Evolutionary conservation across 2,888 invertebrate species (phyloP).

Genomic region (Limenitis camilla): DNA sequence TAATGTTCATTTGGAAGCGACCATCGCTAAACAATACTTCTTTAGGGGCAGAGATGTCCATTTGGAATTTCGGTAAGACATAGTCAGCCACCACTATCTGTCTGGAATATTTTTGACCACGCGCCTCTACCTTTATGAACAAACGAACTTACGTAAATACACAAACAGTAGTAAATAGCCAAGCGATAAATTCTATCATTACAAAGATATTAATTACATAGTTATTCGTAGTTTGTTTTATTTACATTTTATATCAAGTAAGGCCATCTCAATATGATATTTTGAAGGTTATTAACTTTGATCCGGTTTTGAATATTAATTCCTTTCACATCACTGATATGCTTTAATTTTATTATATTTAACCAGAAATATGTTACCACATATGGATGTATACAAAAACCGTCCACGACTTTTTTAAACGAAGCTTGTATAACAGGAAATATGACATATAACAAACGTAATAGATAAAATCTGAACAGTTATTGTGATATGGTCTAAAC

Average conservation of each 20-base stretch:
- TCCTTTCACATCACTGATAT: slow-evolving; percentile 9
- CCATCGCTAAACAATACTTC: slow-evolving; percentile 88
- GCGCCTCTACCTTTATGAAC: slow-evolving; percentile 51
- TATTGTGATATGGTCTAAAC: background rate
- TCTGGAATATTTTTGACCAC: slow-evolving; percentile 78
- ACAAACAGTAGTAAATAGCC: background rate
- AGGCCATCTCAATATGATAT: slow-evolving; percentile 6
- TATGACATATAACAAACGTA: background rate
- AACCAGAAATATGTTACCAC: background rate
- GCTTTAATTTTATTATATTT: background rate
- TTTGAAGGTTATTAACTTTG: slow-evolving; percentile 12
- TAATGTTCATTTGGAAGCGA: slow-evolving; percentile 83
- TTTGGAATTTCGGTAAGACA: slow-evolving; percentile 94
- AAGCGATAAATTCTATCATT: background rate
- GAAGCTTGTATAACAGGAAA: background rate
- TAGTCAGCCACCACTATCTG: slow-evolving; percentile 90
- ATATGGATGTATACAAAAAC: background rate
- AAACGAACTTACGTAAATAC: background rate
- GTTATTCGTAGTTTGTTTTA: too few species aligned
- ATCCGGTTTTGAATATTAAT: slow-evolving; percentile 11
- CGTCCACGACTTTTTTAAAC: background rate
- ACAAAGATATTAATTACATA: too few species aligned
- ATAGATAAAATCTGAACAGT: background rate
- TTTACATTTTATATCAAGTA: background rate
- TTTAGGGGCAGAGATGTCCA: slow-evolving; percentile 86